Evolutionary conservation across 2,888 invertebrate genomes (phyloP).

Genomic region (Lasius platythorax): DNA sequence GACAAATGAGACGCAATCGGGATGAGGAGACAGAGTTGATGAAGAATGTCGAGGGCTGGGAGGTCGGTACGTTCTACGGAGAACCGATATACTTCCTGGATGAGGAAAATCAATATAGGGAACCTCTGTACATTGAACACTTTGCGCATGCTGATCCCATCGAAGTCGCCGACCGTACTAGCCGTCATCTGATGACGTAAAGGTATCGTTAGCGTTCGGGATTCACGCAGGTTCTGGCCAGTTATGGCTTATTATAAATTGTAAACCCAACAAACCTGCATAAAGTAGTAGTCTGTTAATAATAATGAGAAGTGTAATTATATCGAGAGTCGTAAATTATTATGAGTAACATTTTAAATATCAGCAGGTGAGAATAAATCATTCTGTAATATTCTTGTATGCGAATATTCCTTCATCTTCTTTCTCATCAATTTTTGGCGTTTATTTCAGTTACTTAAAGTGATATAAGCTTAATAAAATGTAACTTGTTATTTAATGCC

Average conservation of each 20-base stretch:
- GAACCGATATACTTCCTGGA: conserved; percentile 89
- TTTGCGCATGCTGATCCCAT: neutral
- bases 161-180: neutral
- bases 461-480: neutral
- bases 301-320: conserved; percentile 2
- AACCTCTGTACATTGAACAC: conserved; percentile 1
- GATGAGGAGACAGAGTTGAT: conserved; percentile 95
- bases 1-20: conserved; percentile 92
- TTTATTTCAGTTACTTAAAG: neutral
- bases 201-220: too few species aligned
- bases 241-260: neutral
- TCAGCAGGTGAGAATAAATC: neutral
- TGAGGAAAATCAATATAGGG: conserved; percentile 12
- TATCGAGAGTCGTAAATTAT: neutral
- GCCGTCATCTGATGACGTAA: neutral
- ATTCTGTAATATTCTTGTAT: neutral
- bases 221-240: neutral
- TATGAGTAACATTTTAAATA: neutral
- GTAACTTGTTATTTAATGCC: neutral
- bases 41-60: conserved; percentile 96
- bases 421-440: neutral
- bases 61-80: conserved; percentile 95
- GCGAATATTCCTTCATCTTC: neutral
- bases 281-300: conserved; percentile 14
- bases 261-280: neutral